Evolutionary conservation across 2,888 invertebrate species (phyloP), one percentile per base, ranked within the genome.

Genomic region (Drosophila picticornis): DNA sequence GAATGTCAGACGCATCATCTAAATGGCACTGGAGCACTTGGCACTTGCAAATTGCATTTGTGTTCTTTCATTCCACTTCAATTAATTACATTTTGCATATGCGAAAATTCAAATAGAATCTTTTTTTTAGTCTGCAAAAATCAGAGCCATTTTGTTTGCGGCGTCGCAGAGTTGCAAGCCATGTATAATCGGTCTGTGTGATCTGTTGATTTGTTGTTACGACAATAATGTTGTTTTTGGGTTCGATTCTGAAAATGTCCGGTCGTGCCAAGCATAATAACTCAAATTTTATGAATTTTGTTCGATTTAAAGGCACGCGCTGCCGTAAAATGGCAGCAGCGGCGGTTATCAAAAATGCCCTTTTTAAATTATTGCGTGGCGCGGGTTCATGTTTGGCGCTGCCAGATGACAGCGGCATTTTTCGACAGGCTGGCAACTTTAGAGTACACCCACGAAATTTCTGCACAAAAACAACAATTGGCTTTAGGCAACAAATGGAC

Each of bases 91-190:
- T 64, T 57, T 74, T 70, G 53, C 11, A 50, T 62, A 65, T 56
- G 69, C 55, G 58, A 85, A 77, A 65, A 72, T 69, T 61, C 29
- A 74, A 81, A 76, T 46, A n/a, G 48, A 68, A 59, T 51, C 51
- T 77, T 75, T 59, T 75, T 63, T 56, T 68, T 69, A 63, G 77
- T 81, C 84, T 85, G 85, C 90, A 80, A 82, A 89, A 85, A 80
- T 76, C 81, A 86, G 76, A 86, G 84, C 85, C 85, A 85, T 85
- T 81, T 85, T 85, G 90, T 89, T 85, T 89, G 85, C 89, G 87
- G 79, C 75, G 72, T 60, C 69, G 75, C 75, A 81, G 75, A 70
- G 72, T 67, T 67, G 60, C 64, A 72, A 36, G 70, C 75, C 69
- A 53, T 31, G n/a, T 50, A 34, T 75, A 32, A 71, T 78, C 75